A percentile compares a stretch with the other conserved stretches of the same genome.
phyloP scores from a whole-genome alignment of 2,888 invertebrate genomes.

The Norana najaformis region DNA sequence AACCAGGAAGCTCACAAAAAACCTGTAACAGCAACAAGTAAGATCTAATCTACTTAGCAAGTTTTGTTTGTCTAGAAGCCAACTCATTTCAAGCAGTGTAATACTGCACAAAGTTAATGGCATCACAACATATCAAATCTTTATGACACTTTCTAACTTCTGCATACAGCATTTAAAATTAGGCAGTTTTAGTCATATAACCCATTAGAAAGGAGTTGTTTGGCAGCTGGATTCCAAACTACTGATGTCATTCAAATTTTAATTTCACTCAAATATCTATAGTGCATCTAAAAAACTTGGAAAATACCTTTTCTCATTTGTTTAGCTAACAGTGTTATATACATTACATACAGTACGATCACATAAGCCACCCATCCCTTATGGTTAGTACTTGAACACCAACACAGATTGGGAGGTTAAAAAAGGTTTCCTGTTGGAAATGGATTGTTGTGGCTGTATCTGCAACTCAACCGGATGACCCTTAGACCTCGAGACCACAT shows the following conservation, averaged over 20 bases:
- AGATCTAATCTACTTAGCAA: background rate
- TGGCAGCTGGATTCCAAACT: too few relatives aligned
- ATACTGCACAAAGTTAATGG: too few relatives aligned
- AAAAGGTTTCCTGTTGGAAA: background rate
- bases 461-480: background rate
- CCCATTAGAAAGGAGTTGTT: too few relatives aligned
- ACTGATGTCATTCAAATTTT: too few relatives aligned
- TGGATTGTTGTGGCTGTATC: background rate
- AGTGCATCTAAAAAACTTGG: background rate
- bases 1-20: slow-evolving; percentile 98
- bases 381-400: background rate
- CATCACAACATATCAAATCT: background rate
- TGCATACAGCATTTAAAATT: too few relatives aligned
- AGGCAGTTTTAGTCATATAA: too few relatives aligned
- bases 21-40: slow-evolving; percentile 69
- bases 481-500: background rate
- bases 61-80: background rate
- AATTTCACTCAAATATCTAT: background rate
- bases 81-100: too few relatives aligned
- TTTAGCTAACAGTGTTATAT: background rate
- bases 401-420: background rate
- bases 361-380: background rate
- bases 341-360: background rate
- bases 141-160: background rate
- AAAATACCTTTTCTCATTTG: background rate